Base-by-base conservation (phyloP, 1,140 invertebrate species). In the Prorops nasuta region DNA sequence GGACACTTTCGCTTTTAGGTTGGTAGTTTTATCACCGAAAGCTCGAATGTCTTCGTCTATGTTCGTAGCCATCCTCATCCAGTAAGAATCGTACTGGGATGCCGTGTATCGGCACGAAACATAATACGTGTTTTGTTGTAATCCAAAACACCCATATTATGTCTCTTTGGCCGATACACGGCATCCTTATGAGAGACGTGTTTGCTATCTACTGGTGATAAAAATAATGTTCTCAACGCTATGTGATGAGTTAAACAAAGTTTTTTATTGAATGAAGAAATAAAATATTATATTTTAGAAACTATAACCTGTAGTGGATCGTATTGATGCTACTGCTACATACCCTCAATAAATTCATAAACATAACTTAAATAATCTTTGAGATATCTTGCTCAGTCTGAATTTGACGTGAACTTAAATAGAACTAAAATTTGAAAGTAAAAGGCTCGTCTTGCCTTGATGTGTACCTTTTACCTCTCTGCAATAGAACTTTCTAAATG, bases 401-500 rank as follows among this genome's bases (percentile, higher is more conserved):
- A n/a, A 35, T 19, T 19, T 17, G 15, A 12, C 8, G 31, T 17
- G 6, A 37, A 12, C 14, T 39, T 41, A 49, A 19, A 41, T 17
- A 31, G 17, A 20, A n/a, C 8, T 19, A 28, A 53, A 48, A 34
- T 53, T 48, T 10, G 21, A 21, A 15, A 17, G 38, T 18, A 53
- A 37, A n/a, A 56, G 36, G 37, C 43, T 43, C 21, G 38, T 8
- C 8, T 14, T 18, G 14, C 24, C 38, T 19, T 15, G 14, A 21
- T 37, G 14, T 17, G 21, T 18, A 21, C 20, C 21, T 12, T 32
- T 17, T 1, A 56, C 24, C 16, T 32, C 14, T 38, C 54, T 62
- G 36, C 51, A 69, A 42, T 68, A 64, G 38, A 60, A 50, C 35
- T 63, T 64, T 19, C 58, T 50, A 20, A 66, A 66, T 32, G 58